These are phyloP conservation scores for Isichthys henryi DNA, from an alignment of 2,113 vertebrate species.

Conservation along the genomic window DNA sequence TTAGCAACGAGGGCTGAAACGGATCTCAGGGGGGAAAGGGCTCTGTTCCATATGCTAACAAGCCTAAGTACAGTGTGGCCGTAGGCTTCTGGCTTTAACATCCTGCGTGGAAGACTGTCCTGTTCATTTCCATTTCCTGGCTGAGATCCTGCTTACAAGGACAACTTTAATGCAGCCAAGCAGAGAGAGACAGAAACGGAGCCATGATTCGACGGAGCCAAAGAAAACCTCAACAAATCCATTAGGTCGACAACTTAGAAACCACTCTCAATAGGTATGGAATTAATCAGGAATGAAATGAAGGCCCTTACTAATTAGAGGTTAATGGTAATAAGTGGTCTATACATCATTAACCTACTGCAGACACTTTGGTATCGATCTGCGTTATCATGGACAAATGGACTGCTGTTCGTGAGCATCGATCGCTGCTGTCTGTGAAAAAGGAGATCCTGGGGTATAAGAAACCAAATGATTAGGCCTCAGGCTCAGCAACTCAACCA, in stretches of 20 bases:
- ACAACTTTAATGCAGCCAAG: not conserved
- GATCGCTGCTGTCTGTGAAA: not conserved
- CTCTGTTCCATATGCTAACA: not conserved
- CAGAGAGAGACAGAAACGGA: not conserved
- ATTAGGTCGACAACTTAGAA: slow-evolving; percentile 13
- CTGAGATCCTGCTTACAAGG: not conserved
- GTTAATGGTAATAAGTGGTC: slow-evolving; percentile 26
- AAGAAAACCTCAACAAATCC: not conserved
- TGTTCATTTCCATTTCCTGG: not conserved
- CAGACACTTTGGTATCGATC: slow-evolving; percentile 21
- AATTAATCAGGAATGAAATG: slow-evolving; percentile 18
- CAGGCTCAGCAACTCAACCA: not conserved
- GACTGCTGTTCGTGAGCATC: slow-evolving; percentile 3
- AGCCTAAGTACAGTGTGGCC: not conserved
- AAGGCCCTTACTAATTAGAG: slow-evolving; percentile 23
- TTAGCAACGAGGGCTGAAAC: not conserved
- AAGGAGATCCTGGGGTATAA: not conserved
- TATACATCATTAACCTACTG: slow-evolving; percentile 26
- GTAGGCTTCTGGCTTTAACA: not conserved
- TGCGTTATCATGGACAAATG: slow-evolving; percentile 14
- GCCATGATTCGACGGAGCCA: not conserved
- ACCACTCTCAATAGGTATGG: not conserved
- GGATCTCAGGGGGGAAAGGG: not conserved
- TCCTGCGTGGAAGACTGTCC: not conserved
- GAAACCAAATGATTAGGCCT: not conserved